phyloP scores from a whole-genome alignment of 2,113 vertebrate species.

The Mionectes macconnelli region DNA sequence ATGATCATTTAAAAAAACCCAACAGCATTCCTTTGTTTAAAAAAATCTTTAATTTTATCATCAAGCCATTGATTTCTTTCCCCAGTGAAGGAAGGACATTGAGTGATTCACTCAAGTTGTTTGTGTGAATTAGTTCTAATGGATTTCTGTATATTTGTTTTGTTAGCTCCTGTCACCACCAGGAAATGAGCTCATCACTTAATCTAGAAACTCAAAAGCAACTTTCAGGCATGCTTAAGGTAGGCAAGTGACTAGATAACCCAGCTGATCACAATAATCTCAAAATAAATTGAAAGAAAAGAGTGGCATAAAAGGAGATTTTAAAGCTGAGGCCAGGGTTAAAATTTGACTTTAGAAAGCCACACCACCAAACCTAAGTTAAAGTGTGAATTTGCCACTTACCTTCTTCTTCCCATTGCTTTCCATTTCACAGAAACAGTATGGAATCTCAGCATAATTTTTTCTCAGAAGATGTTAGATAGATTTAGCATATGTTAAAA shows the following conservation, averaged over 20 bases:
- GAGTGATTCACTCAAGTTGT: conserved; percentile 25
- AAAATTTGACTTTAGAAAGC: not conserved
- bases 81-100: not conserved
- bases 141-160: conserved; percentile 51
- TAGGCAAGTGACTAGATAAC: not conserved
- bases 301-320: not conserved
- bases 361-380: not conserved
- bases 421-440: not conserved
- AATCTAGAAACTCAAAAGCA: not conserved
- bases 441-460: not conserved
- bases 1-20: not conserved
- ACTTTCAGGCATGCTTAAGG: not conserved
- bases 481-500: not conserved
- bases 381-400: not conserved
- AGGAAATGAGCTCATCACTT: conserved; percentile 35
- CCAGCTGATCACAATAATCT: not conserved
- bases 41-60: not conserved
- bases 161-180: not conserved
- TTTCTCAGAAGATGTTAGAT: not conserved
- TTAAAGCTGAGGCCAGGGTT: not conserved
- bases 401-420: not conserved
- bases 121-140: conserved; percentile 33
- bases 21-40: not conserved
- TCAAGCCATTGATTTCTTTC: not conserved
- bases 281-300: not conserved